Percentiles rank a stretch among this genome's conserved stretches.
These are phyloP conservation scores for Brachymystax lenok DNA, from an alignment of 2,797 vertebrate genomes.

Conservation along the genomic window DNA sequence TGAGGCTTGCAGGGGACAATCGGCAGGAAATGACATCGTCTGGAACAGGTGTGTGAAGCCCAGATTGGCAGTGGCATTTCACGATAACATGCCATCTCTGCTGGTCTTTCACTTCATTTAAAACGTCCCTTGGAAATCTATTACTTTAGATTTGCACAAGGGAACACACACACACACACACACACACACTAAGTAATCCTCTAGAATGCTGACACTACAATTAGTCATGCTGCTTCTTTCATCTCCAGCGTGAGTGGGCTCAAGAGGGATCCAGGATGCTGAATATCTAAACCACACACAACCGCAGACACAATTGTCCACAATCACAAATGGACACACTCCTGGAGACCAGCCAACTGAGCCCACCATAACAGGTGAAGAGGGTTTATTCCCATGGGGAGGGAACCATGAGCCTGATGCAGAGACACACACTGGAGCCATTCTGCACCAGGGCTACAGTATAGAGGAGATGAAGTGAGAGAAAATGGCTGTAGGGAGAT, in stretches of 20 bases:
- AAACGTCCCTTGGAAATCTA: background rate
- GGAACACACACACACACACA: background rate
- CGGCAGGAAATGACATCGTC: background rate
- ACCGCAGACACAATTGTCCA: conserved; percentile 3
- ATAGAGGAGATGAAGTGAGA: background rate
- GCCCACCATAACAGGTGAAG: background rate
- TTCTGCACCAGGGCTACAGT: background rate
- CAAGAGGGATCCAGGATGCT: conserved; percentile 45
- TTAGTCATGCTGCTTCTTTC: conserved; percentile 61
- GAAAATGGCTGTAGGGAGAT: background rate
- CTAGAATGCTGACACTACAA: conserved; percentile 57
- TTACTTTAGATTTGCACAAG: background rate
- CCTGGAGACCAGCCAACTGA: background rate
- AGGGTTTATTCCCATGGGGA: background rate
- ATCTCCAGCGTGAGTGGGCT: conserved; percentile 28
- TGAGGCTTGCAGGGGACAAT: background rate
- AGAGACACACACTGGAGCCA: conserved; percentile 20
- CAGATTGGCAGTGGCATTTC: background rate
- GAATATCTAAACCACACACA: conserved; percentile 35
- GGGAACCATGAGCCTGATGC: background rate
- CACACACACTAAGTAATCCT: conserved; percentile 52
- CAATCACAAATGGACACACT: background rate
- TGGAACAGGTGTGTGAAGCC: background rate
- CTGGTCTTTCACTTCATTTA: background rate
- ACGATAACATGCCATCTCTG: background rate